Conservation (phyloP, 2,113 vertebrate species). For the Pseudorectes ferrugineus region DNA sequence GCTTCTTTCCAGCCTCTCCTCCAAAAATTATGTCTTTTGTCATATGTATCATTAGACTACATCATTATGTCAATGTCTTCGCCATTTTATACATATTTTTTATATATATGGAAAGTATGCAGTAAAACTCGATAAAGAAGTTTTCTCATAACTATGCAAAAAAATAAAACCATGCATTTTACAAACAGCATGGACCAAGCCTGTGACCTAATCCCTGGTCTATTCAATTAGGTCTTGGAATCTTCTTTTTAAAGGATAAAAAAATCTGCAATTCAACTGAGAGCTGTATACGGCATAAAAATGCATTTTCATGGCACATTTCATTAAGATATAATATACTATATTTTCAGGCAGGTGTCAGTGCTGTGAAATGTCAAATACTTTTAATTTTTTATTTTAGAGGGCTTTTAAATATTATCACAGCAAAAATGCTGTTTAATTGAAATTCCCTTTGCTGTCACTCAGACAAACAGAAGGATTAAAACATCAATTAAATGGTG, state of each 20-base stretch:
- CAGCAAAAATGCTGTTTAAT: constrained; percentile 30
- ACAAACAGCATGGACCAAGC: neutral
- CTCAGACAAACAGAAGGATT: constrained; percentile 35
- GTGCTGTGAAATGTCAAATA: neutral
- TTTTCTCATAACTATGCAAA: neutral
- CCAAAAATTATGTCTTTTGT: neutral
- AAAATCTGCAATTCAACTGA: neutral
- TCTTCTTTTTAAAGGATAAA: neutral
- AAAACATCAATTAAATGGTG: constrained; percentile 26
- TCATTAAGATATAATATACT: neutral
- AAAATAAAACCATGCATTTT: neutral
- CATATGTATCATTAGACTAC: neutral
- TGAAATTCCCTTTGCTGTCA: constrained; percentile 17
- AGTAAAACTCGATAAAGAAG: neutral
- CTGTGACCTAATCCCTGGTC: neutral
- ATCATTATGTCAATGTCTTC: neutral
- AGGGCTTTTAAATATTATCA: neutral
- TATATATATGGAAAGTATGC: fast-evolving
- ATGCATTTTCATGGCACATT: neutral
- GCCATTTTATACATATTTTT: too few relatives aligned
- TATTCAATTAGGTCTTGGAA: neutral
- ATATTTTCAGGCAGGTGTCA: neutral
- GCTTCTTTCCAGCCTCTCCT: neutral
- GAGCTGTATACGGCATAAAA: neutral
- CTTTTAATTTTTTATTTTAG: neutral